Base-by-base conservation (phyloP, 2,113 vertebrate species). In the Tenebrosternarchus preto region DNA sequence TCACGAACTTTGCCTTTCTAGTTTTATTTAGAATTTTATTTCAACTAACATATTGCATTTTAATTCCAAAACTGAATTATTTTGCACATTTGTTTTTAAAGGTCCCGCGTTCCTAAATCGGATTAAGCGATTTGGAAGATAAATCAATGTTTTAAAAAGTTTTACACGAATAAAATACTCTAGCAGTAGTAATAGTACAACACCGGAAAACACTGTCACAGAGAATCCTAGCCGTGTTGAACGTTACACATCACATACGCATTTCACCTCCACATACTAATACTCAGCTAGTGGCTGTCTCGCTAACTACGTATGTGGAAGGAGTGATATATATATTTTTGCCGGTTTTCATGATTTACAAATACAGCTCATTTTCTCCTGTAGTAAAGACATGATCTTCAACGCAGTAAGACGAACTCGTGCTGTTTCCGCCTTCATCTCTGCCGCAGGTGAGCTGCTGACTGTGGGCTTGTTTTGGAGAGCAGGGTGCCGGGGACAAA, bases 391-490 rank as follows among this genome's bases (percentile, higher is more conserved):
- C 33, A 85, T 80, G 83, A 46, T 76, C 7, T 72, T 80, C 67
- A 79, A 22, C 36, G 46, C 69, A 55, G 60, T 85, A 50, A 11
- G 50, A 36, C 57, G 76, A 71, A 17, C 53, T 64, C 80, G 83
- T 68, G 3, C 46, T 15, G 80, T 46, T 12, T 72, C 82, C 46
- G 64, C 39, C 4, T 36, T 36, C 6, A 36, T 2, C 33, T 0
- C 72, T 39, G 66, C 76, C 46, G 33, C 72, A 19, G 91, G 92
- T 93, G 81, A 56, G 91, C 92, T 86, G 20, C 1, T 25, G 27
- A 1, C 0, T 24, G 43, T 64, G 29, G 36, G 0, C 19, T 5
- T 22, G 7, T 25, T 55, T 78, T 31, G 36, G 16, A 11, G 17
- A 60, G 39, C 56, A 66, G 53, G 15, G 43, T 15, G 8, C 43